Conservation (phyloP, 2,888 invertebrate species). For the Eupithecia subumbrata region DNA sequence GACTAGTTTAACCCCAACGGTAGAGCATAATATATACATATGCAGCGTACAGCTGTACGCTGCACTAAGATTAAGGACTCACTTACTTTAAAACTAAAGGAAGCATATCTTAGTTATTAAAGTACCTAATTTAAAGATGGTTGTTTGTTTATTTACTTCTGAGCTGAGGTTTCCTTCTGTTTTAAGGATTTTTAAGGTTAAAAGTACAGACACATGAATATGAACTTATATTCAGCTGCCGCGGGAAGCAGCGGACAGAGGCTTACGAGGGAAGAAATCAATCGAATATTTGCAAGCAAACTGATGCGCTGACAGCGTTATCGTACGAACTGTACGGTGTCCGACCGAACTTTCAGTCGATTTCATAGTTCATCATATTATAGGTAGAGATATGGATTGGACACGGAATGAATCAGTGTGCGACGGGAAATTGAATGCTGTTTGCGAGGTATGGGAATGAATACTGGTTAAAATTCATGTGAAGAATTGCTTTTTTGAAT, state of each 20-base stretch:
- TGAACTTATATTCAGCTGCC: no score
- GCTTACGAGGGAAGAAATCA: not conserved
- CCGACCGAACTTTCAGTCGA: not conserved
- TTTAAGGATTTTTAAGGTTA: no score
- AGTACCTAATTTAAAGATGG: not conserved
- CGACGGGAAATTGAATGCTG: slow-evolving; percentile 59
- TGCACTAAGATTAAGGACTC: not conserved
- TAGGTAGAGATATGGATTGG: slow-evolving; percentile 40
- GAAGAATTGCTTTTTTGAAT: not conserved
- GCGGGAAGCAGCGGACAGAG: not conserved
- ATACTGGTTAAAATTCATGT: not conserved
- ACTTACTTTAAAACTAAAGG: not conserved
- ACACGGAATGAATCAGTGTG: slow-evolving; percentile 53
- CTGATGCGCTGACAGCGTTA: not conserved
- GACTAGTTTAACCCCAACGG: not conserved
- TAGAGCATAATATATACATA: not conserved
- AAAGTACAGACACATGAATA: no score
- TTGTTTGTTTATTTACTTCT: not conserved
- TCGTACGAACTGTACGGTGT: not conserved
- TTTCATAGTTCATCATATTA: slow-evolving; percentile 27
- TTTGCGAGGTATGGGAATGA: slow-evolving; percentile 39
- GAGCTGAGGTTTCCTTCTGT: not conserved
- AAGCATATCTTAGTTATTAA: no score
- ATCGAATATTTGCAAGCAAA: not conserved
- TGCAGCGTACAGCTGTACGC: no score